These are phyloP conservation scores for Aurelia sp. DNA, from an alignment of 30 jellyfish, hydroid and myxozoan species.

Conservation along the genomic window DNA sequence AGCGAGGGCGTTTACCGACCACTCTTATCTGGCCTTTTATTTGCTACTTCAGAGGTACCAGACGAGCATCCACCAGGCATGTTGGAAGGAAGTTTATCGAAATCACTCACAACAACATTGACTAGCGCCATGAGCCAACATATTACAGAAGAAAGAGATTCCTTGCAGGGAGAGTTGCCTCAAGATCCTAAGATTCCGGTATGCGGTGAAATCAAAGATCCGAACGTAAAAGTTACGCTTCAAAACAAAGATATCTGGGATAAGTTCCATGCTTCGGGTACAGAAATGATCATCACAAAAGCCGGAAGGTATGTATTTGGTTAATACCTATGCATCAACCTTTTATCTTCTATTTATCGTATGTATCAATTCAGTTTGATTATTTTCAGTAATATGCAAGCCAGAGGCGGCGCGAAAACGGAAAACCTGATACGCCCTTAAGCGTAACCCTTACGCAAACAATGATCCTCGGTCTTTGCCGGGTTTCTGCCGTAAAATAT, in stretches of 20 bases:
- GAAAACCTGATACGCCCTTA: too few relatives aligned
- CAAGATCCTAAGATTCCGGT: conserved; percentile 42
- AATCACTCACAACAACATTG: conserved; percentile 33
- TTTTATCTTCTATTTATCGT: not conserved
- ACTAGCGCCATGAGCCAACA: conserved; percentile 21
- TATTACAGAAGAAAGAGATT: conserved; percentile 12
- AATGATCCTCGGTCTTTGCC: too few relatives aligned
- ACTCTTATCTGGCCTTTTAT: conserved; percentile 34
- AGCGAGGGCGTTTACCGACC: conserved; percentile 29
- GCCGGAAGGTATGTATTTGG: conserved; percentile 90
- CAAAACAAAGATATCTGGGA: conserved; percentile 94
- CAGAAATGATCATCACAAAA: conserved; percentile 96
- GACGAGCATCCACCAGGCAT: conserved; percentile 51
- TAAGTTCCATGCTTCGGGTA: conserved; percentile 87
- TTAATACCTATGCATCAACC: not conserved
- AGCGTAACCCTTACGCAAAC: too few relatives aligned
- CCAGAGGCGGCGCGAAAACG: too few relatives aligned
- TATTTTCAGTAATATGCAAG: too few relatives aligned
- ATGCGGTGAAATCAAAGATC: conserved; percentile 72
- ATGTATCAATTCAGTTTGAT: not conserved
- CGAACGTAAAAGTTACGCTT: conserved; percentile 79
- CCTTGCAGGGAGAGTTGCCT: conserved; percentile 25
- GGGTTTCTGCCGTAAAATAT: too few relatives aligned
- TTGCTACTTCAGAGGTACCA: conserved; percentile 48
- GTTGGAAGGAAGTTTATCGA: conserved; percentile 15